These are phyloP conservation scores for Dreissena polymorpha DNA, from an alignment of 1,140 invertebrate species.

Conservation along the genomic window DNA sequence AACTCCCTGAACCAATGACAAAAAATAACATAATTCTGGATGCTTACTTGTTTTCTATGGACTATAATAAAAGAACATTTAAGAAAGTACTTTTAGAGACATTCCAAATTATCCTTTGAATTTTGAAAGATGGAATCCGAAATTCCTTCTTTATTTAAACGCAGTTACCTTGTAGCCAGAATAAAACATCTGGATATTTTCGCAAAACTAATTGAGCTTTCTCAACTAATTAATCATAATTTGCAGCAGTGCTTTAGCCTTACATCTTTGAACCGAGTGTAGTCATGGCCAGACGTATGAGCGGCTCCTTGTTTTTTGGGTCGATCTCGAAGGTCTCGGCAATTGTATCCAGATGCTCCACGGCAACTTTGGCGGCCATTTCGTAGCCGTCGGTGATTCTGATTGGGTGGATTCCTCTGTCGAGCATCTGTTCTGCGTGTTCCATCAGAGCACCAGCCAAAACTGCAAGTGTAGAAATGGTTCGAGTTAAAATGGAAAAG, in stretches of 20 bases:
- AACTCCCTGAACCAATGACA: too few relatives aligned
- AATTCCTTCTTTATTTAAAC: too few relatives aligned
- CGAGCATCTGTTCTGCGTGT: slow-evolving; percentile 95
- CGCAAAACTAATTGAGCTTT: too few relatives aligned
- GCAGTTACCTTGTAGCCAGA: too few relatives aligned
- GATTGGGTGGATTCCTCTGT: slow-evolving; percentile 99
- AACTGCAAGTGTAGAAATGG: slow-evolving; percentile 80
- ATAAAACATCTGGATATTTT: too few relatives aligned
- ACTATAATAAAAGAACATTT: too few relatives aligned
- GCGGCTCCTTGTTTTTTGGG: slow-evolving; percentile 89
- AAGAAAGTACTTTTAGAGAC: too few relatives aligned
- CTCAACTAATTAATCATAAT: too few relatives aligned
- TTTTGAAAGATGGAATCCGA: too few relatives aligned
- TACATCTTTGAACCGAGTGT: slow-evolving; percentile 99
- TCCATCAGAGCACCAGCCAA: slow-evolving; percentile 95
- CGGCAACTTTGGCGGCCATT: slow-evolving; percentile 94
- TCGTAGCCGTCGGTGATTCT: slow-evolving; percentile 99
- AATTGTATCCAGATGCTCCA: slow-evolving; percentile 93
- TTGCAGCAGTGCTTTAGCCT: slow-evolving; percentile 78
- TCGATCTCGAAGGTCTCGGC: slow-evolving; percentile 94
- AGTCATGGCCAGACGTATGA: slow-evolving; percentile 98
- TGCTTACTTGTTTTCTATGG: too few relatives aligned
- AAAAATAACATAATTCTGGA: too few relatives aligned
- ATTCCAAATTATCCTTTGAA: too few relatives aligned
- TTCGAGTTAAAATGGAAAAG: neutral